Conservation (phyloP, 2,113 vertebrate genomes). For the Lates calcarifer region DNA sequence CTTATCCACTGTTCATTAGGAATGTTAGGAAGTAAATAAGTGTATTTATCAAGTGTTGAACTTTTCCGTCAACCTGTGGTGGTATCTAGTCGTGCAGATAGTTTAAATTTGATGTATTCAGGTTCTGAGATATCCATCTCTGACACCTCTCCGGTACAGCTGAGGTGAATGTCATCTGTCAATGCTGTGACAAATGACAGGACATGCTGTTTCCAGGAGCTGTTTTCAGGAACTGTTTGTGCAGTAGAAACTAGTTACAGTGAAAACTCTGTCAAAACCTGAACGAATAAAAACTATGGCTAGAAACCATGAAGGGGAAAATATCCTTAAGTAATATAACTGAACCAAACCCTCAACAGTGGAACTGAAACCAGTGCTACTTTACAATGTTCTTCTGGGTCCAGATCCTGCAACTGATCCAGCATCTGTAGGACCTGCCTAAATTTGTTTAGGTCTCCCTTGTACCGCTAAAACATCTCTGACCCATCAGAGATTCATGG, state of each 20-base stretch:
- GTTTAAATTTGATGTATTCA: conserved; percentile 1
- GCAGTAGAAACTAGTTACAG: neutral
- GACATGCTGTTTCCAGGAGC: neutral
- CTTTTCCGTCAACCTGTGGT: neutral
- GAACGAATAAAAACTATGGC: too few relatives aligned
- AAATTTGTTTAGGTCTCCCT: too few relatives aligned
- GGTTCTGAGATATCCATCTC: neutral
- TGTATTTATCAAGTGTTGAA: neutral
- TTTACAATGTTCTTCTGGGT: too few relatives aligned
- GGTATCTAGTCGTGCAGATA: neutral
- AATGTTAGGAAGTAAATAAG: neutral
- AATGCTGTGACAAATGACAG: conserved; percentile 19
- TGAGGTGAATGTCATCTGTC: conserved; percentile 19
- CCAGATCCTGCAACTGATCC: too few relatives aligned
- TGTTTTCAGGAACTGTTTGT: conserved; percentile 1
- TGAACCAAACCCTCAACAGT: too few relatives aligned
- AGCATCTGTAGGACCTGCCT: too few relatives aligned
- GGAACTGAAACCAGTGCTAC: too few relatives aligned
- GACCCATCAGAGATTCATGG: too few relatives aligned
- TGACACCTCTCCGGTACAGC: conserved; percentile 14
- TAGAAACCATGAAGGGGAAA: too few relatives aligned
- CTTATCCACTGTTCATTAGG: neutral
- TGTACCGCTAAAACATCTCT: too few relatives aligned
- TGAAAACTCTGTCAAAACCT: neutral
- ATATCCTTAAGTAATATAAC: too few relatives aligned